Conservation (phyloP, 2,888 invertebrate genomes). For the Drosophila gaucha region DNA sequence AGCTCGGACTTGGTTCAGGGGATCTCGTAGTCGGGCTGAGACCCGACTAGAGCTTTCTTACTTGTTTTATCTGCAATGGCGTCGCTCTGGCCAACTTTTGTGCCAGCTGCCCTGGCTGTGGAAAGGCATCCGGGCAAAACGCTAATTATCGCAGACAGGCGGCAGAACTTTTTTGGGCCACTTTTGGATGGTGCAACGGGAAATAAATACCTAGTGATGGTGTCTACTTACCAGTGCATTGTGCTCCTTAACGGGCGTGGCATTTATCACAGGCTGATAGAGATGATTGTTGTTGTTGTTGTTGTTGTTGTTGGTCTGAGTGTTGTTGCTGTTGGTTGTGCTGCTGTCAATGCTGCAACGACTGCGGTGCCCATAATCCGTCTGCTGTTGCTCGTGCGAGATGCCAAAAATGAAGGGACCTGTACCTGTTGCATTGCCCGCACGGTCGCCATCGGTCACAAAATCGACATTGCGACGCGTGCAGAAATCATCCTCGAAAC, state of each 20-base stretch:
- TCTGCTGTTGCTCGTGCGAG: conserved; percentile 83
- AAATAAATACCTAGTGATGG: background rate
- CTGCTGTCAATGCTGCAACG: conserved; percentile 26
- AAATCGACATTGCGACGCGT: conserved; percentile 75
- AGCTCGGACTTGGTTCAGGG: too few relatives aligned
- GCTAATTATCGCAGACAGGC: conserved; percentile 44
- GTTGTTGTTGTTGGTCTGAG: conserved; percentile 22
- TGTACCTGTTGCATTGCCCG: conserved; percentile 20
- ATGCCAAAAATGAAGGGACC: conserved; percentile 88
- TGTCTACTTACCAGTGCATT: conserved; percentile 67
- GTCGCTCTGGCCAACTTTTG: conserved; percentile 26
- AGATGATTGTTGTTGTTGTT: conserved; percentile 39
- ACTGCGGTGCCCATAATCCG: conserved; percentile 41
- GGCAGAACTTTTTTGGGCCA: conserved; percentile 16
- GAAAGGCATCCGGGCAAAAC: conserved; percentile 14
- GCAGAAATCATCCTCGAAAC: conserved; percentile 83
- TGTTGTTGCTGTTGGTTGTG: conserved; percentile 3
- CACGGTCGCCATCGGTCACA: conserved; percentile 15
- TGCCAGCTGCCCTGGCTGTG: background rate
- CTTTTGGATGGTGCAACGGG: background rate
- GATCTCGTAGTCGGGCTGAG: too few relatives aligned
- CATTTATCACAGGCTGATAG: conserved; percentile 74
- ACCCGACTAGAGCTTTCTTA: too few relatives aligned
- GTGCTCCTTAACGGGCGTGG: conserved; percentile 58
- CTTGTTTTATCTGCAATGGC: conserved; percentile 48